These are phyloP conservation scores for Gymnogyps californianus DNA, from an alignment of 2,113 vertebrate genomes.

Conservation along the genomic window DNA sequence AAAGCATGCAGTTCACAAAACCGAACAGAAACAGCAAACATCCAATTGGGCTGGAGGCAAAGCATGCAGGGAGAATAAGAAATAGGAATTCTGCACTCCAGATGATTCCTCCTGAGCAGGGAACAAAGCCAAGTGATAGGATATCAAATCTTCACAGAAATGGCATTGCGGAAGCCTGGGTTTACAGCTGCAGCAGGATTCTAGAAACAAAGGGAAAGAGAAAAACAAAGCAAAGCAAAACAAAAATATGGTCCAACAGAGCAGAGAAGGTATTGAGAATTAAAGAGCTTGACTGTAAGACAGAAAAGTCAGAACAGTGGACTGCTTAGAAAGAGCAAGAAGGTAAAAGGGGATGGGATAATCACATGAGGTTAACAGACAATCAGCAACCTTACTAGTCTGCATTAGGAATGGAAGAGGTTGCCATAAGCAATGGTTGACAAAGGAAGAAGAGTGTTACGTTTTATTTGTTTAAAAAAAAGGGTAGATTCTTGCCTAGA, in stretches of 20 bases:
- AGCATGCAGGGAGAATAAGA: background rate
- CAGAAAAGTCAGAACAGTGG: background rate
- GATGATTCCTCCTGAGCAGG: background rate
- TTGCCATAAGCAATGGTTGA: background rate
- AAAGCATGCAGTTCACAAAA: background rate
- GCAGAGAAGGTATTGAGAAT: background rate
- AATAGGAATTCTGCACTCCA: background rate
- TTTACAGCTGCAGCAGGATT: slow-evolving; percentile 7
- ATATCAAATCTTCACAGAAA: background rate
- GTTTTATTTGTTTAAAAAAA: background rate
- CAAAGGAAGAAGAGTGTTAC: background rate
- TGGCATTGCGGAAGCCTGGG: background rate
- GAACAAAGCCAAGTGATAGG: slow-evolving; percentile 1
- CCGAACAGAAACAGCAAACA: background rate
- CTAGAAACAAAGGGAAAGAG: background rate
- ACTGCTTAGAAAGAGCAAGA: background rate
- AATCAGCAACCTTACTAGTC: background rate
- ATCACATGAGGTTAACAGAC: background rate
- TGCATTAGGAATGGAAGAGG: background rate
- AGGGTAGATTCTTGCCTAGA: background rate
- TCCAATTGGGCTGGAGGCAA: background rate
- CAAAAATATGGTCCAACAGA: background rate
- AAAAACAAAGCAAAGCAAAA: background rate
- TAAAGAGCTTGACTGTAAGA: background rate
- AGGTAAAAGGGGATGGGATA: background rate